Evolutionary conservation across 1,140 invertebrate genomes (phyloP), one percentile per base, ranked within the genome.

Genomic region (Formica exsecta): DNA sequence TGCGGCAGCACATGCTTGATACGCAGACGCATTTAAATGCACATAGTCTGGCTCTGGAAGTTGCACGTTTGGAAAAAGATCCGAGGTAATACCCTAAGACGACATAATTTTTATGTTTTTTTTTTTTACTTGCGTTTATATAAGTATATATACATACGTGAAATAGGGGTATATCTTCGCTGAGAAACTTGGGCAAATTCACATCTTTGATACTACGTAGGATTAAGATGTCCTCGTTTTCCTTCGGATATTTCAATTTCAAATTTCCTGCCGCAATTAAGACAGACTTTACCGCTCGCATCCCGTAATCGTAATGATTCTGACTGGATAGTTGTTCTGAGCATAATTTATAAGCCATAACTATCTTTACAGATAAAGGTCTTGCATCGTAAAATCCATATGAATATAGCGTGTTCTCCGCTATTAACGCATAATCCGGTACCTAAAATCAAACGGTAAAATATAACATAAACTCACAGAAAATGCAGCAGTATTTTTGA

Each of bases 271-370:
- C 98, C 22, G 98, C 98, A 74, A 98, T 96, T 3, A 99, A 94
- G 1, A 99, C 98, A 0, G 98, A 98, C 93, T 98, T 99, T 0
- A 98, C 98, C 22, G 98, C 98, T 88, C 98, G 96, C 97, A 98
- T 98, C 32, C 97, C 98, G 92, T 99, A 99, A 96, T 99, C 99
- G 93, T 99, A 99, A 96, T 99, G 99, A 93, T 97, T 97, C 94
- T 99, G 98, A 11, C 98, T 98, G 0, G 98, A 99, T 66, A 99
- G 95, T 95, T 99, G 98, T 93, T 99, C 98, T 0, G 98, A 99
- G 92, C 99, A 99, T 6, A 99, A 95, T 86, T 97, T 96, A 95
- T 99, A 99, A 0, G 98, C 98, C 77, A 98, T 98, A 2, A 99
- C 98, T 90, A 99, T 99, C 96, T 99, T 99, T 0, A 99, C 96